A percentile compares a stretch with the other conserved stretches of the same genome.
Evolutionary conservation across 2,888 invertebrate genomes (phyloP).

Genomic region (Sinotaia quadrata): DNA sequence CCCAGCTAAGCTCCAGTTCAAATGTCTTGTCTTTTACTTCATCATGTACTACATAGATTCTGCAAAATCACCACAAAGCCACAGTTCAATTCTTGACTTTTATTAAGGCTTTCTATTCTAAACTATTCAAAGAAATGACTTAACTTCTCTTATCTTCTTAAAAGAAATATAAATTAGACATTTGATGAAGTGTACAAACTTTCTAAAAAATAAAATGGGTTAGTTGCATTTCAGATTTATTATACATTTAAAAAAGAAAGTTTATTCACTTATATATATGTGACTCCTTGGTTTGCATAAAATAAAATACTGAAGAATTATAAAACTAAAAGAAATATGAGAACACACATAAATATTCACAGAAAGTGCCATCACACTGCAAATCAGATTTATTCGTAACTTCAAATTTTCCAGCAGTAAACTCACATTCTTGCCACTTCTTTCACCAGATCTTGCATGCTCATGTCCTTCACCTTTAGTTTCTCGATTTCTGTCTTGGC

Average conservation of each 20-base stretch:
- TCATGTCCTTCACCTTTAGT: slow-evolving; percentile 87
- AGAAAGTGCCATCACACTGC: no score
- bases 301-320: no score
- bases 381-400: neutral
- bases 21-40: slow-evolving; percentile 96
- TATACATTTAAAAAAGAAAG: no score
- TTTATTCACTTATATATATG: no score
- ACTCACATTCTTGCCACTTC: slow-evolving; percentile 93
- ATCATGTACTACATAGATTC: slow-evolving; percentile 75
- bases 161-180: neutral
- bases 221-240: no score
- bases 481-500: slow-evolving; percentile 99
- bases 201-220: no score
- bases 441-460: slow-evolving; percentile 88
- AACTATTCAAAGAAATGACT: neutral
- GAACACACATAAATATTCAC: no score
- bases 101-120: neutral
- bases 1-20: slow-evolving; percentile 95
- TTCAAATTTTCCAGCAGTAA: neutral
- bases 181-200: no score
- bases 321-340: no score
- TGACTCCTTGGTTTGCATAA: no score
- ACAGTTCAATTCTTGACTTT: no score
- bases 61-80: no score
- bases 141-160: neutral